Evolutionary conservation across 2,113 vertebrate species (phyloP).

Genomic region (Peromyscus leucopus): DNA sequence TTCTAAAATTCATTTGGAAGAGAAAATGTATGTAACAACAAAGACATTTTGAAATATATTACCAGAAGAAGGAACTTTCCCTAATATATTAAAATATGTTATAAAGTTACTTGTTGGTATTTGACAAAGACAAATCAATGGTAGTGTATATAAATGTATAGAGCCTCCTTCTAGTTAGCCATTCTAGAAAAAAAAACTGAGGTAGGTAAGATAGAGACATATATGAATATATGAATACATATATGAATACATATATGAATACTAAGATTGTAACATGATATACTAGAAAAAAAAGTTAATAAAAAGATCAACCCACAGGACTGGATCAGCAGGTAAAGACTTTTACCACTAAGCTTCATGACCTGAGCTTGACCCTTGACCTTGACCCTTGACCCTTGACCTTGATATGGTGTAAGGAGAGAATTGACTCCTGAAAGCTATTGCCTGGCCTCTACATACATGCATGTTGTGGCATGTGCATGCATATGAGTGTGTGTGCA

Average conservation of each 20-base stretch:
- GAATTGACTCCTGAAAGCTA: not conserved
- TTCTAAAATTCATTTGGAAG: constrained; percentile 47
- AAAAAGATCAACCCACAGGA: not conserved
- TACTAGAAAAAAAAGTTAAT: not conserved
- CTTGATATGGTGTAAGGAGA: not conserved
- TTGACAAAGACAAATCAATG: not conserved
- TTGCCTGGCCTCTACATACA: not conserved
- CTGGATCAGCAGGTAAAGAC: not conserved
- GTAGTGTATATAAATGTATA: not conserved
- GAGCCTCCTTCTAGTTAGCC: constrained; percentile 12
- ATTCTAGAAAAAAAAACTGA: not conserved
- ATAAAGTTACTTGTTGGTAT: not conserved
- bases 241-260: not conserved
- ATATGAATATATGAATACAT: not conserved
- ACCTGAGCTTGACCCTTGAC: not conserved
- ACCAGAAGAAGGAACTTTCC: not conserved
- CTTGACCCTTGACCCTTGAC: no score
- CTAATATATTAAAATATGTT: constrained; percentile 30
- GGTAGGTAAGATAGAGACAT: not conserved
- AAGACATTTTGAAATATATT: constrained; percentile 55
- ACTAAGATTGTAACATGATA: not conserved
- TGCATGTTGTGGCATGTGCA: not conserved
- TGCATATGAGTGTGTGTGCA: not conserved
- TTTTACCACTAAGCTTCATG: not conserved
- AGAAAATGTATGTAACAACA: constrained; percentile 9